Evolutionary conservation across 2,797 vertebrate species (phyloP).

Genomic region (Enteromius treurensis): DNA sequence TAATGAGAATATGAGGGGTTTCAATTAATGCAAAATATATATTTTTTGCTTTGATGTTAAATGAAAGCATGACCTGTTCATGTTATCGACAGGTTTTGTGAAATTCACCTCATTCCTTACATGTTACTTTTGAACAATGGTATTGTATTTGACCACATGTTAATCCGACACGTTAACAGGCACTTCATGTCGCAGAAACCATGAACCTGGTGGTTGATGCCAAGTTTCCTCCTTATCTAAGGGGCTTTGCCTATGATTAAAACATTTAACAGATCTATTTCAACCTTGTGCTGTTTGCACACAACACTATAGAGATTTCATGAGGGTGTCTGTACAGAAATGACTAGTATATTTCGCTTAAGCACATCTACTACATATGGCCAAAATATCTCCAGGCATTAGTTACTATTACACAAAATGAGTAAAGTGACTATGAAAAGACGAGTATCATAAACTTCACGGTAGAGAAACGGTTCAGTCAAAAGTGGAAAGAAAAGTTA

Average conservation of each 20-base stretch:
- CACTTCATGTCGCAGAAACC: constrained; percentile 37
- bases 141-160: constrained; percentile 16
- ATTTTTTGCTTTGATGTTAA: background rate
- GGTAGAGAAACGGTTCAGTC: background rate
- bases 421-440: constrained; percentile 12
- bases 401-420: background rate
- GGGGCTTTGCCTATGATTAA: background rate
- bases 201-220: constrained; percentile 3
- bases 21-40: background rate
- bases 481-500: background rate
- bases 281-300: background rate
- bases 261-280: constrained; percentile 16
- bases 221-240: constrained; percentile 7
- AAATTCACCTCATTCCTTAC: background rate
- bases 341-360: constrained; percentile 1
- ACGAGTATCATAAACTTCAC: background rate
- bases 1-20: background rate
- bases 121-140: background rate
- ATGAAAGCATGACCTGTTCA: background rate
- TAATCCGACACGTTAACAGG: constrained; percentile 27
- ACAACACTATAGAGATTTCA: background rate
- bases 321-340: constrained; percentile 11
- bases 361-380: background rate
- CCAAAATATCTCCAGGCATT: background rate
- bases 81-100: background rate